Conservation (phyloP, 2,113 vertebrate species). For the Vulpes lagopus region DNA sequence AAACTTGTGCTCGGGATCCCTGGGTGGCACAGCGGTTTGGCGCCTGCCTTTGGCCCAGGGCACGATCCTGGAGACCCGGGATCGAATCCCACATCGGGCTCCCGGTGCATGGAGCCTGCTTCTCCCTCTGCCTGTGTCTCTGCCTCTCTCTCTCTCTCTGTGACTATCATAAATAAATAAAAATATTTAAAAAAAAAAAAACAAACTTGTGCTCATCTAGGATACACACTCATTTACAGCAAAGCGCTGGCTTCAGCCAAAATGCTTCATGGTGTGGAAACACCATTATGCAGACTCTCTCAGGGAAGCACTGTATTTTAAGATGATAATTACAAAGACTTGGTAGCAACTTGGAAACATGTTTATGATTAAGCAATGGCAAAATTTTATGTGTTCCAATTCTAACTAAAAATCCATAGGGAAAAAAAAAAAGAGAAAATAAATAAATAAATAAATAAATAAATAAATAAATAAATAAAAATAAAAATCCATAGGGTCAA, state of each 20-base stretch:
- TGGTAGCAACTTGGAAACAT: background rate
- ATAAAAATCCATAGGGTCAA: background rate
- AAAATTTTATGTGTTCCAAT: background rate
- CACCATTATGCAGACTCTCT: background rate
- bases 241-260: background rate
- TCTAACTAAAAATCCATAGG: background rate
- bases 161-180: too few species aligned
- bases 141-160: too few species aligned
- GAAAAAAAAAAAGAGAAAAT: too few species aligned
- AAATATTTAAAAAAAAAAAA: too few species aligned
- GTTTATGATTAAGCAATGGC: slow-evolving; percentile 41
- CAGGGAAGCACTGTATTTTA: background rate
- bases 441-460: too few species aligned
- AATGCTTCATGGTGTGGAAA: background rate
- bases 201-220: background rate
- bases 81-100: too few species aligned
- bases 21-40: too few species aligned
- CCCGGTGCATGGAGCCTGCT: too few species aligned
- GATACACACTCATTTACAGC: background rate
- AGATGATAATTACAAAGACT: background rate
- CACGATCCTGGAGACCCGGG: too few species aligned
- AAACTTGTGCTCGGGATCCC: background rate
- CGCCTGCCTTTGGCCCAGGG: too few species aligned
- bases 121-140: too few species aligned
- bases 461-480: too few species aligned